Evolutionary conservation across 2,888 invertebrate genomes (phyloP), one percentile per base, ranked within the genome.

Genomic region (Didymodactylos carnosus): DNA sequence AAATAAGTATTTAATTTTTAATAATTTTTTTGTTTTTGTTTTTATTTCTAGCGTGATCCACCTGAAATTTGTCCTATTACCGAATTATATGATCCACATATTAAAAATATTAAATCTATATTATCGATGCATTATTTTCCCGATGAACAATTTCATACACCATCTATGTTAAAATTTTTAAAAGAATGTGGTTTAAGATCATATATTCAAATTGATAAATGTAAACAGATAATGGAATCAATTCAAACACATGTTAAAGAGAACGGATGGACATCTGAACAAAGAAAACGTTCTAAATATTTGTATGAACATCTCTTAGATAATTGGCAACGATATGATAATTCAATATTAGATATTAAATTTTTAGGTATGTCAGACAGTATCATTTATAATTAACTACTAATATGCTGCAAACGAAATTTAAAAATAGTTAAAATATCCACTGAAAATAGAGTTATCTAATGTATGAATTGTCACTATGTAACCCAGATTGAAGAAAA

Each of bases 291-390:
- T 39, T 74, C 74, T 1, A 74, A 74, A 27, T 72, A 69, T n/a
- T 27, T 74, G 11, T 74, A 71, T 27, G 62, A 74, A 29, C 74
- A 74, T 71, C 27, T 74, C 19, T 40, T 71, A 8, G 23, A 40
- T 11, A 74, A 74, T 72, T 74, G 74, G 74, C 71, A 51, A 40
- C 62, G 71, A 8, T 74, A 62, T 40, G 74, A 74, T 46, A 71
- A 74, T 41, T 69, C 62, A 13, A 71, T 74, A 35, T 41, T 74
- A 14, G 71, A 74, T n/a, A 43, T 71, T 25, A 71, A 71, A 19
- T 74, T 74, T 27, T n/a, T n/a, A n/a, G n/a, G n/a, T n/a, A n/a
- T n/a, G n/a, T n/a, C n/a, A n/a, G n/a, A n/a, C n/a, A n/a, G n/a
- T n/a, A n/a, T n/a, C n/a, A n/a, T n/a, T n/a, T n/a, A n/a, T n/a